These are phyloP conservation scores for Dermolepida albohirtum DNA, from an alignment of 2,888 invertebrate species.

Conservation along the genomic window DNA sequence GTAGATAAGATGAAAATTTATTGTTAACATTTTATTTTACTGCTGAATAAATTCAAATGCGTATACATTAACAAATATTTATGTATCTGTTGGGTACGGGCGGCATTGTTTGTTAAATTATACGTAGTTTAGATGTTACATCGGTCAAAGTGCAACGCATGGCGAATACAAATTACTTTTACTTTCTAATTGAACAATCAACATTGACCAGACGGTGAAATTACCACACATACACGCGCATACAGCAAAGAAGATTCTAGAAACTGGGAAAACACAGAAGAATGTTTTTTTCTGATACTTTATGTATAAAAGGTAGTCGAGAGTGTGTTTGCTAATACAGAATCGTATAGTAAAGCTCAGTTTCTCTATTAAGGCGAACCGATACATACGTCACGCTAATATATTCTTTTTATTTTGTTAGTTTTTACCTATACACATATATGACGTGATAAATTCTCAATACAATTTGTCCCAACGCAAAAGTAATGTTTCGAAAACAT, in stretches of 20 bases:
- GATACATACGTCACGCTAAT: too few relatives aligned
- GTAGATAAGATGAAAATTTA: too few relatives aligned
- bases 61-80: too few relatives aligned
- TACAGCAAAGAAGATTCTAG: background rate
- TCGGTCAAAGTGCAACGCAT: background rate
- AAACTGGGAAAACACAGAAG: background rate
- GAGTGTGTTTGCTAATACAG: background rate
- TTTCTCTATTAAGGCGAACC: background rate
- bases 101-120: too few relatives aligned
- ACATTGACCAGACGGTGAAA: slow-evolving; percentile 1
- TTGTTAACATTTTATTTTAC: too few relatives aligned
- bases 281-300: background rate
- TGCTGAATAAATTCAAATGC: too few relatives aligned
- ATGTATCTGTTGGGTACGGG: too few relatives aligned
- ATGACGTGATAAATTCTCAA: too few relatives aligned
- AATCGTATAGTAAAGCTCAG: background rate
- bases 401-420: too few relatives aligned
- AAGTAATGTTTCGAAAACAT: too few relatives aligned
- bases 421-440: too few relatives aligned
- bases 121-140: background rate
- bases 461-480: too few relatives aligned
- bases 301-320: background rate
- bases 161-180: slow-evolving; percentile 3
- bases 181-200: slow-evolving; percentile 8
- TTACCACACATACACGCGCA: background rate